Evolutionary conservation across 2,888 invertebrate genomes (phyloP), one percentile per base, ranked within the genome.

Genomic region (Leptothorax acervorum): DNA sequence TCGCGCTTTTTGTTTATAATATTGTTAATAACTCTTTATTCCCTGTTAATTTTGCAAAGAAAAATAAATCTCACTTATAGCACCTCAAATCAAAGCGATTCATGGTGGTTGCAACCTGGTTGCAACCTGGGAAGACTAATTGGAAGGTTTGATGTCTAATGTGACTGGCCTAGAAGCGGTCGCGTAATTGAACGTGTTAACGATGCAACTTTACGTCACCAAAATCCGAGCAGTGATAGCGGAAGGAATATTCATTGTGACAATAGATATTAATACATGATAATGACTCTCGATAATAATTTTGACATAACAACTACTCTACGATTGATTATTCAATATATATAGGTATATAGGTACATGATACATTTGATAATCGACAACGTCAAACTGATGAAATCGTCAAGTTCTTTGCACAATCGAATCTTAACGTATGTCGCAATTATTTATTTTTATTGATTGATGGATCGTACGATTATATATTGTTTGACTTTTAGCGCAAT

Each of bases 151-250:
- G 23, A 23, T 23, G 23, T 23, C 23, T 23, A 23, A 23, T 23
- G 0, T 23, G 23, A 23, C 23, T 23, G 23, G 23, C 23, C 23
- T 31, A 31, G 12, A 73, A 73, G 11, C 57, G 4, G 6, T 31
- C 15, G 11, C 31, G n/a, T 60, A 60, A 74, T 45, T 74, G 18
- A 71, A 71, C 0, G 3, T 12, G 2, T 74, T 74, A 73, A 73
- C 5, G 5, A 31, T 42, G 9, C 15, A 12, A 31, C 8, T 45
- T 12, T 2, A 11, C 18, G 11, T 74, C 12, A 73, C 5, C 1
- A 15, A 39, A 15, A 39, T 39, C 4, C 15, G 15, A 23, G 12
- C 53, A 18, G 31, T 31, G 28, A 48, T 6, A 31, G 31, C 18
- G 23, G 4, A 42, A 55, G 28, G 1, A 48, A 66, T 66, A 48